Base-by-base conservation (phyloP, 2,113 vertebrate species). In the Campylorhamphus procurvoides region DNA sequence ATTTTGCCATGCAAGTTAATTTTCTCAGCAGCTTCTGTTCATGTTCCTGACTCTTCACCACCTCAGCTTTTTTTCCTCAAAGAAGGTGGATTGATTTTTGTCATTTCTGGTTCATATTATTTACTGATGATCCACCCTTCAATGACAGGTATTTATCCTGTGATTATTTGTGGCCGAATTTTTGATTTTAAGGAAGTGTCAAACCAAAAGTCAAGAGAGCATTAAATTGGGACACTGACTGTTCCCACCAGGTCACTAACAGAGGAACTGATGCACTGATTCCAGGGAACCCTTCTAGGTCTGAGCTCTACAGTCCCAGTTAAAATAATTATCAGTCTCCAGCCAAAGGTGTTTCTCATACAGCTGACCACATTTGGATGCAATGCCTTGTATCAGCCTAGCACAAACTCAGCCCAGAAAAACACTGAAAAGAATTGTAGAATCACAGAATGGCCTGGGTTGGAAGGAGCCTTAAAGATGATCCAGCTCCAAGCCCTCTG, bases 371-470 rank as follows among this genome's bases (percentile, higher is more conserved):
- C 18, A 5, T 7, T 50, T 39, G 18, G 37, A 22, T 6, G 11
- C 31, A 4, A 19, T 5, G 14, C 25, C 52, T 59, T 28, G 0
- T 3, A n/a, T 28, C 10, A 64, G 23, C 35, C 19, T 6, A 25
- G 15, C 37, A 87, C n/a, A 49, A 93, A 25, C 25, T 53, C 12
- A 22, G 23, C 16, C 33, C 66, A 63, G 52, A 59, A 88, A 74
- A 53, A 33, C 59, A 71, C 47, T 46, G 33, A 74, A 28, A 60
- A 85, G 67, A 76, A 39, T 4, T 10, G 2, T 4, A 59, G 56
- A 35, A 27, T 68, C 71, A 33, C 1, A 33, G 35, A 49, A 69
- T 23, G 47, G 63, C 6, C n/a, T 63, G 49, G 22, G 49, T 35
- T 69, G 25, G 40, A 76, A 90, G 10, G 35, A 11, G 55, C n/a